Percentiles rank a stretch among this genome's conserved stretches.
Conservation (phyloP, 2,113 vertebrate species). For the Tauraco erythrolophus region DNA sequence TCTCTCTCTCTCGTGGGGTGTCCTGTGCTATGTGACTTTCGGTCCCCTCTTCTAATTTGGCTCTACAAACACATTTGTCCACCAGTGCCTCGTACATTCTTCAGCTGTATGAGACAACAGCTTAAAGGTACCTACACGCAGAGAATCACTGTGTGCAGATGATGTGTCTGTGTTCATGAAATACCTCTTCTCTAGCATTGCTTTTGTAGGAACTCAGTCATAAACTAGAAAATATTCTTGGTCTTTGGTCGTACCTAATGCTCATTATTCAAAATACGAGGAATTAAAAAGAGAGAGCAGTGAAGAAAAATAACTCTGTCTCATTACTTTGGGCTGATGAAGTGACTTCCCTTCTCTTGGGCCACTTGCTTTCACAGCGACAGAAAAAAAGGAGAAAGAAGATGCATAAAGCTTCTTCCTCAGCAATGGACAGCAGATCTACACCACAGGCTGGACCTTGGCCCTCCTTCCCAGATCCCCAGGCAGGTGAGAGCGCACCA, state of each 20-base stretch:
- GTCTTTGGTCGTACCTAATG: not conserved
- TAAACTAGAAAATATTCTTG: not conserved
- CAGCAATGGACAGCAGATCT: constrained; percentile 56
- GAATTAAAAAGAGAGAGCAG: not conserved
- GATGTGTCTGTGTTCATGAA: not conserved
- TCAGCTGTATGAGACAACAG: not conserved
- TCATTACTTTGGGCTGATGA: not conserved
- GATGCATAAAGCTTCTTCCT: constrained; percentile 65
- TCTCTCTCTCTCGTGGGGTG: not conserved
- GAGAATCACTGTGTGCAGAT: not conserved
- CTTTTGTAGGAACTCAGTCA: not conserved
- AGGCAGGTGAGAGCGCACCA: constrained; percentile 45
- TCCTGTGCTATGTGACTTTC: not conserved
- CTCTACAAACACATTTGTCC: not conserved
- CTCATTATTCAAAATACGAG: not conserved
- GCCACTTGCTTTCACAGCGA: constrained; percentile 50
- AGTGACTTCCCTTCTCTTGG: not conserved
- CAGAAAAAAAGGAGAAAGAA: constrained; percentile 86
- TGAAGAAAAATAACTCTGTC: not conserved
- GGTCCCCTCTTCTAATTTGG: not conserved
- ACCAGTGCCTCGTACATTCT: not conserved
- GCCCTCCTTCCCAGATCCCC: constrained; percentile 32
- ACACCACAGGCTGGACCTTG: not conserved
- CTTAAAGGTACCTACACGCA: not conserved
- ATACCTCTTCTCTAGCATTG: not conserved